Conservation (phyloP, 2,113 vertebrate species). For the Grammomys surdaster region DNA sequence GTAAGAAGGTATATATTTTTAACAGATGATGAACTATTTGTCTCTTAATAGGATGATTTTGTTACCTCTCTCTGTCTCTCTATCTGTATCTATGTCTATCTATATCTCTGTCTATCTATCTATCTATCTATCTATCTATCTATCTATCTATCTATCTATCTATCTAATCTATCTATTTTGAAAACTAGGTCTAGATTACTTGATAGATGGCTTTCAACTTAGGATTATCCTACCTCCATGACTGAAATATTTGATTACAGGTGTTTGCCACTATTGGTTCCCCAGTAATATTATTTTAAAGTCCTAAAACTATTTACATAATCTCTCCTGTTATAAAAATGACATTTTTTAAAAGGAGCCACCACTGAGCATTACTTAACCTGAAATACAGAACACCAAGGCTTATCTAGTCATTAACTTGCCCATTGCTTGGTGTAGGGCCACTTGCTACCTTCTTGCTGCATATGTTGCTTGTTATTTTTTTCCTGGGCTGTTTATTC, state of each 20-base stretch:
- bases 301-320: background rate
- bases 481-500: conserved; percentile 84
- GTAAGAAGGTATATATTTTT: conserved; percentile 17
- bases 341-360: background rate
- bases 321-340: conserved; percentile 22
- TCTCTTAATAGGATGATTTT: background rate
- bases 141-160: background rate
- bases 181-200: background rate
- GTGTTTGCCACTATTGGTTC: background rate
- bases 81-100: background rate
- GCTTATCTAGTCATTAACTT: conserved; percentile 77
- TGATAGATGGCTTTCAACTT: background rate
- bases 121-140: background rate
- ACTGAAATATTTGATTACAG: background rate
- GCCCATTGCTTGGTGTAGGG: conserved; percentile 60
- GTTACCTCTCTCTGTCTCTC: background rate
- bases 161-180: background rate
- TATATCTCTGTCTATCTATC: background rate
- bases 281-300: conserved; percentile 10
- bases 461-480: conserved; percentile 84
- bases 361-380: conserved; percentile 58
- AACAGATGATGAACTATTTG: background rate
- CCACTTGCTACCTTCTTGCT: conserved; percentile 77
- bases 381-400: conserved; percentile 65
- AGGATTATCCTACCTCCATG: background rate